Percentiles rank a stretch among this genome's conserved stretches.
Conservation (phyloP, 2,797 vertebrate genomes). For the Vultur gryphus region DNA sequence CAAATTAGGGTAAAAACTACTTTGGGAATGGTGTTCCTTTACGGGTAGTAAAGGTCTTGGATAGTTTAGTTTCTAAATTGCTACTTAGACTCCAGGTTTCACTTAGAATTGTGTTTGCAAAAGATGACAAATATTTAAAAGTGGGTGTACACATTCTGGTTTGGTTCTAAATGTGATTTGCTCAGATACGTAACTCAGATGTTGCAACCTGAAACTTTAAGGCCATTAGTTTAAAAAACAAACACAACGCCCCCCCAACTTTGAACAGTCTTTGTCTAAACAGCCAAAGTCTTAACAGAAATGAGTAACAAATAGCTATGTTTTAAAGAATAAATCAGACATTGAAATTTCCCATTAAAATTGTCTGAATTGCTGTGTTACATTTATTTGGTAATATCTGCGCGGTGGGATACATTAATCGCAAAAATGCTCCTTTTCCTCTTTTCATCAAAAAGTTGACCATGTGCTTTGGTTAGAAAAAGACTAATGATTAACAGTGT, state of each 20-base stretch:
- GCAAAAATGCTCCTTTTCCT: neutral
- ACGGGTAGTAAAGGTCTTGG: fast-evolving
- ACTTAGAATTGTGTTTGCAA: neutral
- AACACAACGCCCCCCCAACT: fast-evolving
- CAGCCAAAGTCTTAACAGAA: neutral
- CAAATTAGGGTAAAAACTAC: neutral
- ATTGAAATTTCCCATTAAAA: neutral
- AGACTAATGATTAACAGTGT: neutral
- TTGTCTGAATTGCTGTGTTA: neutral
- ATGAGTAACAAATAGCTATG: neutral
- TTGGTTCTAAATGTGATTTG: neutral
- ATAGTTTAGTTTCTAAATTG: neutral
- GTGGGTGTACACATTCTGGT: fast-evolving
- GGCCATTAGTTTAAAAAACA: neutral
- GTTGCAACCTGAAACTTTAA: neutral
- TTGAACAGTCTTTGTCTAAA: neutral
- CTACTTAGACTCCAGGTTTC: neutral
- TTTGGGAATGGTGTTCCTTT: neutral
- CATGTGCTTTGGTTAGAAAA: neutral
- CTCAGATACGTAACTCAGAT: fast-evolving
- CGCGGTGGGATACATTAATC: fast-evolving
- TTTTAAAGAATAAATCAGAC: neutral
- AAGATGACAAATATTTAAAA: neutral
- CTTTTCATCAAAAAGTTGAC: neutral
- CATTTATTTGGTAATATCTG: neutral